Base-by-base conservation (phyloP, 2,888 invertebrate genomes). In the Ophioninae sp. region DNA sequence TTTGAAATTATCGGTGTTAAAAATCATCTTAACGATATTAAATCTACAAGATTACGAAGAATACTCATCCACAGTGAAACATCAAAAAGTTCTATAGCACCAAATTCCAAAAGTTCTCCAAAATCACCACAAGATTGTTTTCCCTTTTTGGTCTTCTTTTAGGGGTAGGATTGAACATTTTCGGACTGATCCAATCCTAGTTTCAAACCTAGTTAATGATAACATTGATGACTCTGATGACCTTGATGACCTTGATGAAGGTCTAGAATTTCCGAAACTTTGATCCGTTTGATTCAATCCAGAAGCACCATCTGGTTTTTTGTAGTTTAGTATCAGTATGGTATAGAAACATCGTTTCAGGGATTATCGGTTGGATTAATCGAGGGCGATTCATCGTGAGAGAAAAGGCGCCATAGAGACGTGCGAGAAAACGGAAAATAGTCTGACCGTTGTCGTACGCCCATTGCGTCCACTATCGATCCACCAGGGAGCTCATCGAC, bases 381-480 rank as follows among this genome's bases (percentile, higher is more conserved):
- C 51, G 58, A 64, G 6, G 59, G 39, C 63, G 69, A 58, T 75
- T 58, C 39, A 61, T 51, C 41, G 37, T 20, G 23, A 41, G 41
- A 17, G 73, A 39, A 59, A 69, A 30, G 67, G 73, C 68, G 68
- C 64, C 74, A 2, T 72, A 13, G 0, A 30, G 74, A 78, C 63
- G 44, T 51, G n/a, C 20, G 75, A 79, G 61, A 22, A 56, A 72
- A 79, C 37, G 37, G 68, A 58, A 64, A n/a, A 59, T 41, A 63
- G 61, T 64, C 51, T 51, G 51, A 17, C 17, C 51, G 51, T 13
- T 51, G 5, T 17, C 13, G 51, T 51, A 20, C 71, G 41, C 58
- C 69, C 37, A 56, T 44, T 56, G 59, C 59, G 58, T 75, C 64
- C 65, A 67, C 22, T 71, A 82, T 79, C 82, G 75, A 79, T 82